Conservation (phyloP, 1,140 invertebrate species). For the Nasonia giraulti region DNA sequence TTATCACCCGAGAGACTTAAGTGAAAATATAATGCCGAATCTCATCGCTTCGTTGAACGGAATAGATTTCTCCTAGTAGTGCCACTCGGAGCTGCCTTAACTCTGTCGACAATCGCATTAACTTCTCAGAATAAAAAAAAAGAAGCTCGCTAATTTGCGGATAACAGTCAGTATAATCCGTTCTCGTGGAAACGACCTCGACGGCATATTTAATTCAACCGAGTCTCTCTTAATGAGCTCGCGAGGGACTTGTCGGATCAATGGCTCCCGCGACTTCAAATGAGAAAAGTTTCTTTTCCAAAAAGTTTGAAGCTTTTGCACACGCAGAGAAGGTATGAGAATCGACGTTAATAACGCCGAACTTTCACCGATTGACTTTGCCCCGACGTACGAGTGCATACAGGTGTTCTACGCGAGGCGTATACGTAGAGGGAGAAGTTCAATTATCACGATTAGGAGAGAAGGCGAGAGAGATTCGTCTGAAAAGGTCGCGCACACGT, state of each 20-base stretch:
- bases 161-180: neutral
- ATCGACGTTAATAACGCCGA: neutral
- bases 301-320: neutral
- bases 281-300: neutral
- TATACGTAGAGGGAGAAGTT: neutral
- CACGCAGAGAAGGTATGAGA: neutral
- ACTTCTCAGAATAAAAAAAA: neutral
- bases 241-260: neutral
- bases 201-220: slow-evolving; percentile 4
- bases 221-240: neutral
- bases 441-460: neutral
- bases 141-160: neutral
- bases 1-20: no score
- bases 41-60: neutral
- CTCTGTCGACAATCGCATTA: neutral
- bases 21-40: no score
- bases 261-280: neutral
- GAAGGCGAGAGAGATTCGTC: neutral
- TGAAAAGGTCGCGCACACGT: no score
- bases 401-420: neutral
- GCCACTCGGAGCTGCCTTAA: neutral
- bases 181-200: neutral
- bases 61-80: neutral
- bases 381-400: neutral
- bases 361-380: neutral